Evolutionary conservation across 2,113 vertebrate species (phyloP).

Genomic region (Otolemur garnettii): DNA sequence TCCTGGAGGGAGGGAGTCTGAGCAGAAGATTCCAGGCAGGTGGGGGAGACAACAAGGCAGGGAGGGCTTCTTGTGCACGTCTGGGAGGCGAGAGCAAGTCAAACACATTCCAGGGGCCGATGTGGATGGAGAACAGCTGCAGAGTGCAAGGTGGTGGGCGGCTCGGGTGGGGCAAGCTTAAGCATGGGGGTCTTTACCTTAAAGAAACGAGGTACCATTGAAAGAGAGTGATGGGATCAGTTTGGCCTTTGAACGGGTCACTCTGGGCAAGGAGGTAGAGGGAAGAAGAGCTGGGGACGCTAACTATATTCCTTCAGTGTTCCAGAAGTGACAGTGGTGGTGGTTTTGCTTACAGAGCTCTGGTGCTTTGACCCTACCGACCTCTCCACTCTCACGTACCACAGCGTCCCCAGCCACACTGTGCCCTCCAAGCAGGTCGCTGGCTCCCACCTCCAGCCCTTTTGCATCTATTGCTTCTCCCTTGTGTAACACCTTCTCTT

Average conservation of each 20-base stretch:
- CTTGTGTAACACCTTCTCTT: background rate
- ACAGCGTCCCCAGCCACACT: accelerated
- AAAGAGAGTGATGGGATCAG: background rate
- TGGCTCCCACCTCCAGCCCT: background rate
- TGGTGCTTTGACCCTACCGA: too few species aligned
- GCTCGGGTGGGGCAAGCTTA: background rate
- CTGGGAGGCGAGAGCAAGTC: background rate
- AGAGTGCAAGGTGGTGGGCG: background rate
- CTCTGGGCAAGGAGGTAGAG: too few species aligned
- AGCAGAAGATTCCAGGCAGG: too few species aligned
- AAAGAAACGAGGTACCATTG: background rate
- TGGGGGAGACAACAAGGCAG: background rate
- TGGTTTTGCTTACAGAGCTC: background rate
- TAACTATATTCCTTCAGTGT: background rate
- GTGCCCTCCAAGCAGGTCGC: background rate
- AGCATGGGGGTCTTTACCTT: background rate
- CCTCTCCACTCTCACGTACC: too few species aligned
- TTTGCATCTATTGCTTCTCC: background rate
- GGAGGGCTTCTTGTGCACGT: background rate
- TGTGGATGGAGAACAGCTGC: background rate
- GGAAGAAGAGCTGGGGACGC: too few species aligned
- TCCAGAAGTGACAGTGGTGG: too few species aligned
- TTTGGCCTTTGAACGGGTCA: background rate
- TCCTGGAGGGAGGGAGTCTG: background rate
- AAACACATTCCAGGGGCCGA: background rate